Conservation (phyloP, 2,113 vertebrate species). For the Ammospiza caudacuta region DNA sequence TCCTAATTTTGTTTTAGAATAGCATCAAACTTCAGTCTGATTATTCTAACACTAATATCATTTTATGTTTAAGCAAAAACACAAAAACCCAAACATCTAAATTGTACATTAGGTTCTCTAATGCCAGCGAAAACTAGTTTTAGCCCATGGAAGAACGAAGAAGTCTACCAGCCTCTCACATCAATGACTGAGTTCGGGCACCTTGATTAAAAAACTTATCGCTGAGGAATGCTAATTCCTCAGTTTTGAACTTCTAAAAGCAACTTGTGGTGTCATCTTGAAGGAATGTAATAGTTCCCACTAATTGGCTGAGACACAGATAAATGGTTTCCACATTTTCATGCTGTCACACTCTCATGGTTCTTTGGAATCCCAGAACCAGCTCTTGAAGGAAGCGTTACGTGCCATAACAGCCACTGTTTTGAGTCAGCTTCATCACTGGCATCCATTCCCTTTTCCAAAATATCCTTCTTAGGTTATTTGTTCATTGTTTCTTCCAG, state of each 20-base stretch:
- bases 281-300: background rate
- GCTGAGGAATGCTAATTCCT: background rate
- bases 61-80: background rate
- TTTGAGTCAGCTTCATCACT: background rate
- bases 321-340: background rate
- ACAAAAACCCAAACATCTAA: background rate
- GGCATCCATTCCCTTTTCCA: background rate
- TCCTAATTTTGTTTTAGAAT: background rate
- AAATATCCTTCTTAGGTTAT: background rate
- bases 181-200: background rate
- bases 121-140: background rate
- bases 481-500: background rate
- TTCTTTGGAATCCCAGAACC: background rate
- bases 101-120: background rate
- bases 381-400: background rate
- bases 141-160: background rate
- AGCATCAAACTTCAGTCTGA: background rate
- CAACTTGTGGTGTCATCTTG: background rate
- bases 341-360: accelerated
- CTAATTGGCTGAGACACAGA: background rate
- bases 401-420: accelerated
- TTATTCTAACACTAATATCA: background rate
- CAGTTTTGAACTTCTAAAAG: background rate
- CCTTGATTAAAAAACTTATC: background rate
- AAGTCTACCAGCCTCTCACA: background rate